These are phyloP conservation scores for Cyrtodaria siliqua DNA, from an alignment of 2,888 invertebrate species.

Conservation along the genomic window DNA sequence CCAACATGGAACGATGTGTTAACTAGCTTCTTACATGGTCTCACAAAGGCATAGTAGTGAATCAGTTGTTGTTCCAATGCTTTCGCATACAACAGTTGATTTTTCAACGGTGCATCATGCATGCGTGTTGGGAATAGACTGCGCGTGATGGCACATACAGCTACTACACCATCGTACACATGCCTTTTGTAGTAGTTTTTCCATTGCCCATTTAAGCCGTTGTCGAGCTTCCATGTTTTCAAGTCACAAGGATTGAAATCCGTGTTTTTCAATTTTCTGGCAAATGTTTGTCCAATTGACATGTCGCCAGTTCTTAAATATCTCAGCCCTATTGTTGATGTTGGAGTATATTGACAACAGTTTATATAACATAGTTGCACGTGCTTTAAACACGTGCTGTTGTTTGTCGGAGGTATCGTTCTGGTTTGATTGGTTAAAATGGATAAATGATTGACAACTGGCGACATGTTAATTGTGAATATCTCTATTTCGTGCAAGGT, in stretches of 20 bases:
- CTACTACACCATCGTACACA: conserved; percentile 15
- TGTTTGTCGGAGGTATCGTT: too few relatives aligned
- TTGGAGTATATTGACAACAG: too few relatives aligned
- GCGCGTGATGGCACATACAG: conserved; percentile 7
- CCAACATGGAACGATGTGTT: conserved; percentile 1
- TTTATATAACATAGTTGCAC: too few relatives aligned
- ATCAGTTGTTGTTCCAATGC: conserved; percentile 22
- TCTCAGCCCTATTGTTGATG: too few relatives aligned
- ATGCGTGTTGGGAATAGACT: background rate
- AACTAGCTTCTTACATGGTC: background rate
- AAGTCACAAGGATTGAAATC: conserved; percentile 5
- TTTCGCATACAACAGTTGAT: background rate
- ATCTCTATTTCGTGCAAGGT: too few relatives aligned
- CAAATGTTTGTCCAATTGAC: conserved; percentile 16
- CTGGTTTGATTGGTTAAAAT: too few relatives aligned
- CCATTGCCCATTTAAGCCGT: conserved; percentile 14
- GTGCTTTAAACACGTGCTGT: too few relatives aligned
- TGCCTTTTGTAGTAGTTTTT: background rate
- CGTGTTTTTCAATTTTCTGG: conserved; percentile 1
- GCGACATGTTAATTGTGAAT: too few relatives aligned
- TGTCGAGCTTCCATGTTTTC: conserved; percentile 11
- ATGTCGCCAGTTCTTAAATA: too few relatives aligned
- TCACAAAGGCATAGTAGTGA: conserved; percentile 4
- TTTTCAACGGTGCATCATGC: background rate
- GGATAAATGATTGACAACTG: too few relatives aligned